Base-by-base conservation (phyloP, 2,888 invertebrate genomes). In the Malacosoma neustria region DNA sequence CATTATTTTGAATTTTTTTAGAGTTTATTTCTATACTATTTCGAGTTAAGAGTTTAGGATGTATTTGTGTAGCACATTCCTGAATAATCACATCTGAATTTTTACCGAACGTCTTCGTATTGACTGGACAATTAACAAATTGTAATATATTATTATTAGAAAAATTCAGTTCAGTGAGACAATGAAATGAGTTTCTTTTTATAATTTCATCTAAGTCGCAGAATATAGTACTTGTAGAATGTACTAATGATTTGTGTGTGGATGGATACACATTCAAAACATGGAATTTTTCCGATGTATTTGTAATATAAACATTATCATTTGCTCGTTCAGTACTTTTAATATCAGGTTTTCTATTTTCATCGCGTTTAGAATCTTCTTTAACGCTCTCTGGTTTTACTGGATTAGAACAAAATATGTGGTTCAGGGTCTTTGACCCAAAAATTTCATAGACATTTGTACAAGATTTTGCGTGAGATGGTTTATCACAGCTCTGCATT, bases 201-300 rank as follows among this genome's bases (percentile, higher is more conserved):
- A 65, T 66, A 40, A 79, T 54, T 11, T 70, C 67, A 41, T 82
- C 82, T 37, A 84, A 55, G 54, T 84, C 81, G 37, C 63, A 82
- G 44, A 80, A 84, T 45, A 80, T 53, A 6, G 80, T 82, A 44
- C 81, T 82, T 2, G 62, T 64, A 5, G 82, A 81, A 14, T 44
- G 54, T 11, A 53, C 42, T 3, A 70, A 12, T 14, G 56, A 61
- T 41, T 54, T 68, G 31, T 45, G 48, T 34, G 70, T 72, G 3
- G 37, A 37, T 22, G 5, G 22, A 2, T 54, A 51, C 43, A 51
- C 63, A 40, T 71, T 65, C n/a, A 72, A 40, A 30, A 43, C 40
- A 35, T 76, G 56, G 45, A 62, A 72, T 12, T 54, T 64, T 54
- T 81, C 81, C 54, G 60, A 59, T 4, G 72, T 75, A 14, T 72